Evolutionary conservation across 2,888 invertebrate genomes (phyloP), one percentile per base, ranked within the genome.

Genomic region (Torymus aiolomorphi): DNA sequence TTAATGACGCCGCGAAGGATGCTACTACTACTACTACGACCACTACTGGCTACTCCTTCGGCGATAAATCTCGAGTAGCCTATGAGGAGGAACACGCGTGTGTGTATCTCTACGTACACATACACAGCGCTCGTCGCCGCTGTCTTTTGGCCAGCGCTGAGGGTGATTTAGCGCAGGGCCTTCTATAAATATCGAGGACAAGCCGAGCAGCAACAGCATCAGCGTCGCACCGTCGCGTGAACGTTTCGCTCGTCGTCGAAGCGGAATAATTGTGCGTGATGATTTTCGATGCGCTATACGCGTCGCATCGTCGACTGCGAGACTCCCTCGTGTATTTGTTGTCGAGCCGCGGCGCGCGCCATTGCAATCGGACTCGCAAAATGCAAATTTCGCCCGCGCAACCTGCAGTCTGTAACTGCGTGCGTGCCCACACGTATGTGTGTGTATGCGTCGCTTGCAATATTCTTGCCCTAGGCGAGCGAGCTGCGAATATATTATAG

Each of bases 61-160:
- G 52, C 72, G 67, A 78, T 78, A 78, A 78, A 67, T 78, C 61
- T 54, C 52, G 61, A 16, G 78, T 67, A 63, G 59, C 65, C 70
- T 51, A 65, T 56, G 70, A 66, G 66, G 42, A 49, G 62, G 16
- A 31, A 5, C 14, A 5, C 20, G n/a, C 8, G 42, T 42, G 8
- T 42, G 42, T 42, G 42, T 42, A 8, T 31, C 31, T 3, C 31
- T 56, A n/a, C 59, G 20, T 20, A 24, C 13, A 11, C 16, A 11
- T 59, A 18, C 16, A 5, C 12, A 11, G 52, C 13, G 67, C 56
- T 49, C 20, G 62, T 56, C 54, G 16, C 52, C 59, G 71, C 16
- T 20, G 66, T 75, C 66, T 66, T 65, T 20, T 59, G 51, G 51
- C 66, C 59, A 42, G 8, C 16, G 59, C 13, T 16, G 18, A 2